Evolutionary conservation across 2,797 vertebrate species (phyloP), one percentile per base, ranked within the genome.

Genomic region (Distichodus sexfasciatus): DNA sequence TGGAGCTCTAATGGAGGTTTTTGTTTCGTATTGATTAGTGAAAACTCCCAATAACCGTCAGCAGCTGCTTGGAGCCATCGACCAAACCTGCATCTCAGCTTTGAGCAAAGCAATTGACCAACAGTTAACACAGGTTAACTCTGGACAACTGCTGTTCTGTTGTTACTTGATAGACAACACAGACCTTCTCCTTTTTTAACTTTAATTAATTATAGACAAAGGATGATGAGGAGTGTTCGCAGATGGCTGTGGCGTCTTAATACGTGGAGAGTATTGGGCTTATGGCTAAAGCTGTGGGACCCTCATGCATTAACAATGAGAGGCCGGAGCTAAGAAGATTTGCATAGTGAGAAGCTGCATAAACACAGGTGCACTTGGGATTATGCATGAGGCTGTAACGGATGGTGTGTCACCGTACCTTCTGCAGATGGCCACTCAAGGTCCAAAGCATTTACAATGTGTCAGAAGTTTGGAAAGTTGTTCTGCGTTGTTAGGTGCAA

Each of bases 101-200:
- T 9, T 17, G 12, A 79, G 55, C 26, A 48, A 33, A 44, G 21
- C 62, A 35, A 35, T 57, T 15, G 36, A 31, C 50, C 44, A 17
- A 33, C 10, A 33, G 19, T 44, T 33, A 72, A 54, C 71, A 69
- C 35, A 29, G 51, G 4, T 64, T 76, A 36, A 40, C 15, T n/a
- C n/a, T n/a, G n/a, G n/a, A n/a, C n/a, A n/a, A n/a, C n/a, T n/a
- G n/a, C n/a, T n/a, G n/a, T n/a, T n/a, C n/a, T n/a, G n/a, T n/a
- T n/a, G n/a, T n/a, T n/a, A n/a, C n/a, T n/a, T n/a, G n/a, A n/a
- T n/a, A n/a, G n/a, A n/a, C n/a, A n/a, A n/a, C n/a, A n/a, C n/a
- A n/a, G n/a, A n/a, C n/a, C n/a, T n/a, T n/a, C n/a, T n/a, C n/a
- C 1, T 44, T 9, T 21, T 1, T 15, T 11, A 1, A 3, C 28